These are phyloP conservation scores for Apamea anceps DNA, from an alignment of 2,888 invertebrate genomes.

Conservation along the genomic window DNA sequence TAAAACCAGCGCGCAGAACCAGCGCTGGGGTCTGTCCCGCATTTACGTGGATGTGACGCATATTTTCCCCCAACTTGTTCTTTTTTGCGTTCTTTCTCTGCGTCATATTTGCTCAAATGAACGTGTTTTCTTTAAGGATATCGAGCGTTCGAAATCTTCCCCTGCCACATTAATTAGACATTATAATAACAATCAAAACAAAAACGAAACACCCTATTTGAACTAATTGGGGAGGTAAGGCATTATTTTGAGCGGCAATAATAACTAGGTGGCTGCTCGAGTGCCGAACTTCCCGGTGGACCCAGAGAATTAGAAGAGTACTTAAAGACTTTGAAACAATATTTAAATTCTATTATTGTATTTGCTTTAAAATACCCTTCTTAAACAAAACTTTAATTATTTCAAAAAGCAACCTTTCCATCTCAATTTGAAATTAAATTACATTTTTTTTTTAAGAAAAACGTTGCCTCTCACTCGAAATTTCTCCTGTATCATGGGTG, in stretches of 20 bases:
- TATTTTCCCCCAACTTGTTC: neutral
- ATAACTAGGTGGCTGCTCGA: constrained; percentile 24
- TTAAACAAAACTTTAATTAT: constrained; percentile 50
- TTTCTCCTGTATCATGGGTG: too few relatives aligned
- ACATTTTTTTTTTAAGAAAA: too few relatives aligned
- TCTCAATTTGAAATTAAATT: neutral
- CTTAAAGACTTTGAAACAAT: constrained; percentile 57
- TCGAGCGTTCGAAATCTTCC: neutral
- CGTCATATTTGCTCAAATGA: neutral
- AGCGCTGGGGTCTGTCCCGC: neutral
- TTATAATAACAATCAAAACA: constrained; percentile 11
- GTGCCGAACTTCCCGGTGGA: constrained; percentile 26
- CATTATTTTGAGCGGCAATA: constrained; percentile 37
- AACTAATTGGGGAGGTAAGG: constrained; percentile 29
- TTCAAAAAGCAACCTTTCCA: constrained; percentile 23
- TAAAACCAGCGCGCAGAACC: neutral
- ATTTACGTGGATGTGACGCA: neutral
- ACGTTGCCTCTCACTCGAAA: too few relatives aligned
- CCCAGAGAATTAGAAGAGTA: constrained; percentile 41
- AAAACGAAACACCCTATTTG: constrained; percentile 28
- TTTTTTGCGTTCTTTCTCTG: neutral
- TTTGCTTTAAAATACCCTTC: constrained; percentile 31
- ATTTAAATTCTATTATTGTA: constrained; percentile 56
- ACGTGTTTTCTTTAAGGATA: too few relatives aligned
- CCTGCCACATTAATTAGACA: neutral